Evolutionary conservation across 2,888 invertebrate species (phyloP), one percentile per base, ranked within the genome.

Genomic region (Torymus aiolomorphi): DNA sequence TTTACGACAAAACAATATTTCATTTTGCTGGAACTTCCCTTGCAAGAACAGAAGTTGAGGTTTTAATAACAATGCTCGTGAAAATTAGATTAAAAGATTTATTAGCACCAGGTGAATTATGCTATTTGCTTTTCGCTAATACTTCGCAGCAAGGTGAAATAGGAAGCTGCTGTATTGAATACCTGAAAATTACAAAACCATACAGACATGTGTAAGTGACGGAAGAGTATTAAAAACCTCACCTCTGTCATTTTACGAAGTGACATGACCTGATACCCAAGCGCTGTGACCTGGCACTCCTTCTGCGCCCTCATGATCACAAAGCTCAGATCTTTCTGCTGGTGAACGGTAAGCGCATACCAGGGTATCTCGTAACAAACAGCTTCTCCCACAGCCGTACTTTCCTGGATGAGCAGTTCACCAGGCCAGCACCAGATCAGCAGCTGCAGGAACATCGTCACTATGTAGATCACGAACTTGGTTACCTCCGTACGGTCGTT

Each of bases 101-200:
- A 5, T 31, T 31, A 31, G 31, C 31, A 31, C 8, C 31, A 31
- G 2, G 31, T 31, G 31, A 8, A 59, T 59, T 18, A n/a, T 59
- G 57, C 65, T 49, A 49, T 14, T 49, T 42, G 42, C 4, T 79
- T 72, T 20, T 71, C 71, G n/a, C 51, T 20, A 49, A 84, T 65
- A 62, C 83, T 81, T 59, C 80, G 73, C 12, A 85, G 51, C 10
- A 85, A 72, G 20, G 84, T 71, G 20, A 85, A 83, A 66, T 84
- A 85, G 13, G 84, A 85, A 14, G 72, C 82, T 14, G 84, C 84
- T 16, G 83, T 83, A 49, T 83, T 83, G 66, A 83, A 84, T 12
- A 84, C 82, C 84, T 83, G 66, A 20, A 76, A 14, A 51, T 2
- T 1, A 16, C n/a, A 51, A 65, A 31, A 31, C 31, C 31, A 5